These are phyloP conservation scores for Cheirogaleus major DNA, from an alignment of 2,797 vertebrate species.

Conservation along the genomic window DNA sequence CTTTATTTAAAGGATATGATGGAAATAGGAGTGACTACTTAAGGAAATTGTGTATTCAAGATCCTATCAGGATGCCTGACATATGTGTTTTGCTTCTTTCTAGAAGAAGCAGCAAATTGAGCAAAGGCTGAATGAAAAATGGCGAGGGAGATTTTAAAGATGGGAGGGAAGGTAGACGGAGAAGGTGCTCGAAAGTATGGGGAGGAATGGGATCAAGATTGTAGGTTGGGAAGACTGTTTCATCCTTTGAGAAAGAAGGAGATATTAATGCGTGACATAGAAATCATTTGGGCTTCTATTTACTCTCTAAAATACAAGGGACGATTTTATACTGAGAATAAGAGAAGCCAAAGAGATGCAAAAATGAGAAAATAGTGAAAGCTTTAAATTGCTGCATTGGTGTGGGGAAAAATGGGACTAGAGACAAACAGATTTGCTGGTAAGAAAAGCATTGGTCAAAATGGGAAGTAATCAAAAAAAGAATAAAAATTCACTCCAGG, in stretches of 20 bases:
- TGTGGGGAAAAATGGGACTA: not conserved
- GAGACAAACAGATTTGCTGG: not conserved
- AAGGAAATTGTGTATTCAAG: not conserved
- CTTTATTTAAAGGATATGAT: conserved; percentile 4
- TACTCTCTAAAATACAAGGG: not conserved
- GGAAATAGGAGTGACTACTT: not conserved
- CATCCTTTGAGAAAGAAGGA: not conserved
- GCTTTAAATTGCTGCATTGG: not conserved
- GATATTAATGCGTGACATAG: not conserved
- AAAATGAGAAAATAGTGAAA: not conserved
- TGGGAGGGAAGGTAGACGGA: not conserved
- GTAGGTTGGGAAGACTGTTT: not conserved
- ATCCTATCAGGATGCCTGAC: not conserved
- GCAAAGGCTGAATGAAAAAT: conserved; percentile 1
- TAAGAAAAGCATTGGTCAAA: not conserved
- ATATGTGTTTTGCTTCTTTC: not conserved
- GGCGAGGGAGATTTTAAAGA: not conserved
- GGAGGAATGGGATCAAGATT: not conserved
- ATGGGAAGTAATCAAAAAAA: conserved; percentile 30
- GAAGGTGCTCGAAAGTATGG: not conserved
- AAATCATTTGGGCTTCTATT: not conserved
- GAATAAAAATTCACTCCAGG: conserved; percentile 21
- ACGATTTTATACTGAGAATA: not conserved
- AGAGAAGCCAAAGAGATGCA: not conserved
- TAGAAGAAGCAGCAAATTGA: not conserved